A percentile compares a stretch with the other conserved stretches of the same genome.
These are phyloP conservation scores for Siderastrea radians DNA, from an alignment of 92 coral and sea anemone species.

Conservation along the genomic window DNA sequence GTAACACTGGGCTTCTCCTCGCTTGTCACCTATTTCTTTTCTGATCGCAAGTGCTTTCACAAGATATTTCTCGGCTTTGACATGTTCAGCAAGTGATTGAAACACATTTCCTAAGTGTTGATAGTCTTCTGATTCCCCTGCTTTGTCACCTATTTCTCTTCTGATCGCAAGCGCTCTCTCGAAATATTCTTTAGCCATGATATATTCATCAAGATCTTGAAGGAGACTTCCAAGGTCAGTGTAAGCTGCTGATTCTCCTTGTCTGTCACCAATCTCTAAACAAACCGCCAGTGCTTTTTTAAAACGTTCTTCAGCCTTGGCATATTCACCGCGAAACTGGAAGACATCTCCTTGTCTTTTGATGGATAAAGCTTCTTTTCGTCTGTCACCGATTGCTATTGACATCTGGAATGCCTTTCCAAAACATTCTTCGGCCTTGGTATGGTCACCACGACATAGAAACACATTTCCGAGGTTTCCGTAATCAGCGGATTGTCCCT, in stretches of 20 bases:
- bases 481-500: too few relatives aligned
- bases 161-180: not conserved
- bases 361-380: too few relatives aligned
- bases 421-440: not conserved
- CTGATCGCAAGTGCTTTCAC: not conserved
- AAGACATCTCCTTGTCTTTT: not conserved
- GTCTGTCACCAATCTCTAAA: conserved; percentile 31
- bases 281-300: conserved; percentile 16
- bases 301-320: conserved; percentile 11
- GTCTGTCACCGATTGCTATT: too few relatives aligned
- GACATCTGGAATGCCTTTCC: too few relatives aligned
- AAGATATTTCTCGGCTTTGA: not conserved
- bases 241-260: not conserved
- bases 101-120: not conserved
- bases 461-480: too few relatives aligned
- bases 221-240: not conserved
- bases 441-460: too few relatives aligned
- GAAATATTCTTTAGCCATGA: not conserved
- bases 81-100: not conserved
- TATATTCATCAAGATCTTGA: not conserved
- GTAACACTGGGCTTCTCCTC: not conserved
- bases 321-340: not conserved
- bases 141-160: not conserved
- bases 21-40: not conserved
- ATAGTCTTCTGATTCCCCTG: not conserved